Evolutionary conservation across 2,113 vertebrate species (phyloP).

Genomic region (Saimiri boliviensis): DNA sequence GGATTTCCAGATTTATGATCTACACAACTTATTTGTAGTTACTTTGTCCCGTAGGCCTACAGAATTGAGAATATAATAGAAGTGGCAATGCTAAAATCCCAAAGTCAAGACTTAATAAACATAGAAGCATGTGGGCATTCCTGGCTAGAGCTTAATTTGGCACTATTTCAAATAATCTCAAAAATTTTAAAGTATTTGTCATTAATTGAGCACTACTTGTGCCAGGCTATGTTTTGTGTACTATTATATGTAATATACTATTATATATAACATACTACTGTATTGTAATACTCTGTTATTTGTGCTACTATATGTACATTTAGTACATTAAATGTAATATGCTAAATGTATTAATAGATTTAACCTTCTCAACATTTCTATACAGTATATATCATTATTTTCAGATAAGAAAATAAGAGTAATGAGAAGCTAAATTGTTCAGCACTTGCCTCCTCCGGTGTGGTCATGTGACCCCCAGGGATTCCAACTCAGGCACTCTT

Average conservation of each 20-base stretch:
- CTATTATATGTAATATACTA: not conserved
- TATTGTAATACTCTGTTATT: not conserved
- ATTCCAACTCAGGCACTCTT: no score
- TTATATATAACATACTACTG: not conserved
- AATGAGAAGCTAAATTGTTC: not conserved
- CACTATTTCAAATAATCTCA: not conserved
- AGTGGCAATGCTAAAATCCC: not conserved
- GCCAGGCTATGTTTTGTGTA: not conserved
- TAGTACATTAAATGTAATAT: no score
- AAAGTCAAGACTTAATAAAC: not conserved
- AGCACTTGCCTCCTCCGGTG: not conserved
- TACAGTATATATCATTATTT: not conserved
- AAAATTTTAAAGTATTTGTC: not conserved
- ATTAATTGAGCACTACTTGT: not conserved
- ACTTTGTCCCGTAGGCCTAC: not conserved
- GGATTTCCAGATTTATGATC: not conserved
- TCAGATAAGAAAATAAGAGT: not conserved
- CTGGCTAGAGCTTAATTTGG: not conserved
- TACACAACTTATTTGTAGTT: conserved; percentile 24
- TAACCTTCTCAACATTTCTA: not conserved
- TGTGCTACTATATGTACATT: not conserved
- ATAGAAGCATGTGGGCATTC: not conserved
- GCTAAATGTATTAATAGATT: not conserved
- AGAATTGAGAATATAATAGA: not conserved
- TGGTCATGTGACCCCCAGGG: no score